Evolutionary conservation across 1,140 invertebrate species (phyloP).

Genomic region (Dreissena rostriformis): DNA sequence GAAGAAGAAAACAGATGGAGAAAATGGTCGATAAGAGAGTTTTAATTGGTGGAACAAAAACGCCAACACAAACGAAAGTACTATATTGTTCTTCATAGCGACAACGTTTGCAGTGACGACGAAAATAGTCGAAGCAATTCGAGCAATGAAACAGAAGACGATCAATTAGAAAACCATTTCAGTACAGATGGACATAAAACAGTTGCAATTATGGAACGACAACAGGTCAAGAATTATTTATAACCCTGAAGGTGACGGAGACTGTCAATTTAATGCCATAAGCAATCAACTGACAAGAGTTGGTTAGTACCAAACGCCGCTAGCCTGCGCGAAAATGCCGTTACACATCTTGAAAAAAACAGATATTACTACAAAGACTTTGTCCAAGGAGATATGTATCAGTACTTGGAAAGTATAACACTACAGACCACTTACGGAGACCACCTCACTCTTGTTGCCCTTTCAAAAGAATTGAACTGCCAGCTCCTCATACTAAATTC

Average conservation of each 20-base stretch:
- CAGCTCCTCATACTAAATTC: background rate
- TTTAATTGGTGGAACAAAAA: no score
- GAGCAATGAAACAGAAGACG: no score
- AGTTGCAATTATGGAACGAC: conserved; percentile 2
- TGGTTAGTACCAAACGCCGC: background rate
- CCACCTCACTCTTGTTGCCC: background rate
- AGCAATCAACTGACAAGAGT: background rate
- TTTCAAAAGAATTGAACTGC: conserved; percentile 1
- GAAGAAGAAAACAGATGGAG: no score
- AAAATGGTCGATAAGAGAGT: no score
- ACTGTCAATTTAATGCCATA: conserved; percentile 8
- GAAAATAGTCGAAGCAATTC: no score
- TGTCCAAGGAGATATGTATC: background rate
- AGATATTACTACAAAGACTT: background rate
- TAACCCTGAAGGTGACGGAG: conserved; percentile 2
- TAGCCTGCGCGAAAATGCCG: background rate
- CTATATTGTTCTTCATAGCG: no score
- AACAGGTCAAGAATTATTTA: background rate
- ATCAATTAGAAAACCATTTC: no score
- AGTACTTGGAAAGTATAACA: background rate
- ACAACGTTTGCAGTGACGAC: no score
- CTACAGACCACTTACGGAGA: background rate
- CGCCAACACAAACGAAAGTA: no score
- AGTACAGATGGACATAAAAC: background rate
- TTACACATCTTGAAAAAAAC: background rate